phyloP scores from a whole-genome alignment of 2,797 vertebrate species.

The Micromesistius poutassou region DNA sequence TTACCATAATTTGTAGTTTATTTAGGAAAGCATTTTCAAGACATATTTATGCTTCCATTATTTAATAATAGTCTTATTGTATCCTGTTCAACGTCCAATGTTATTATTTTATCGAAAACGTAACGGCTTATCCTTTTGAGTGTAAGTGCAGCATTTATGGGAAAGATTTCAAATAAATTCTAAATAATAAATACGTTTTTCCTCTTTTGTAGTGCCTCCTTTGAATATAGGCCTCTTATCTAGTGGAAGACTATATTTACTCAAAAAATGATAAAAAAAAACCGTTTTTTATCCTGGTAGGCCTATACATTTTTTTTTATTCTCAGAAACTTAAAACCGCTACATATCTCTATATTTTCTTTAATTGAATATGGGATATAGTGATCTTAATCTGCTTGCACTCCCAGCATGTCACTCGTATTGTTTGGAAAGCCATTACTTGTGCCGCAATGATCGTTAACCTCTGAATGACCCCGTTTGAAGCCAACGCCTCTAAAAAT shows the following conservation, averaged over 20 bases:
- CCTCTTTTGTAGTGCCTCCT: not conserved
- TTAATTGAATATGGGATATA: not conserved
- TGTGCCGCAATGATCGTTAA: slow-evolving; percentile 93
- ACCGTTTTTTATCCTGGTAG: not conserved
- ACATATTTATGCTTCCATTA: not conserved
- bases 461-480: slow-evolving; percentile 87
- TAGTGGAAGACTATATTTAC: not conserved
- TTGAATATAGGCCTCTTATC: not conserved
- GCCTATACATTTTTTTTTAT: not conserved
- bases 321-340: not conserved
- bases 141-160: not conserved
- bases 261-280: not conserved
- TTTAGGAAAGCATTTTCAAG: not conserved
- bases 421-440: slow-evolving; percentile 69
- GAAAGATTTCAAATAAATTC: not conserved
- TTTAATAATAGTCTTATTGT: not conserved
- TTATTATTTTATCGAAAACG: not conserved
- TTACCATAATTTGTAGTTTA: not conserved
- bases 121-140: not conserved
- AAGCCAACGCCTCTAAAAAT: slow-evolving; percentile 63
- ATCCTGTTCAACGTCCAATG: not conserved
- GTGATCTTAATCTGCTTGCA: slow-evolving; percentile 44
- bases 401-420: slow-evolving; percentile 65
- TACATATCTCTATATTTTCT: not conserved
- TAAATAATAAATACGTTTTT: no score